Percentiles rank a stretch among this genome's conserved stretches.
Conservation (phyloP, 1,140 invertebrate species). For the Drosophila yakuba region DNA sequence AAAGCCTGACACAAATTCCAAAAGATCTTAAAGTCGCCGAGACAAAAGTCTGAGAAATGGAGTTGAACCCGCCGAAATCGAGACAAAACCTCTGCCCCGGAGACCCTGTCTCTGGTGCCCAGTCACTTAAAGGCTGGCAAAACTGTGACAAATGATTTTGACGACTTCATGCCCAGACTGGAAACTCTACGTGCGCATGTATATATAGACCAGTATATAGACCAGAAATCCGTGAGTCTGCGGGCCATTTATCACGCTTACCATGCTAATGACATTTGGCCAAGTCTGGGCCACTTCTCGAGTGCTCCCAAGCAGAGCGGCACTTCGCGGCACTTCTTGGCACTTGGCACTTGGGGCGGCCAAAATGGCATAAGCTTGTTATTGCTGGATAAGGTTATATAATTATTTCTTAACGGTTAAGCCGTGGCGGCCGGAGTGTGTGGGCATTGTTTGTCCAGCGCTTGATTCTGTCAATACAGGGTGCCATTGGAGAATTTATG, state of each 20-base stretch:
- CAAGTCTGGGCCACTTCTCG: conserved; percentile 35
- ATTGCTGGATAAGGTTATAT: conserved; percentile 70
- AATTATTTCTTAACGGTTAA: conserved; percentile 79
- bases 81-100: conserved; percentile 36
- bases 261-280: conserved; percentile 78
- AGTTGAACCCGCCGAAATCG: conserved; percentile 34
- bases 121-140: conserved; percentile 65
- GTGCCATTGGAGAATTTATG: conserved; percentile 79
- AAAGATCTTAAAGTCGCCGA: conserved; percentile 33
- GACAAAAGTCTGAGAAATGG: conserved; percentile 55
- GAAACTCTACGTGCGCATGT: conserved; percentile 22
- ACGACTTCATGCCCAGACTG: conserved; percentile 71
- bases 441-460: conserved; percentile 73
- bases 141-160: conserved; percentile 80
- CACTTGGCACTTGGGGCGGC: conserved; percentile 43
- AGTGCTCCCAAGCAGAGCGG: conserved; percentile 45
- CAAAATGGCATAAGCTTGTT: conserved; percentile 46
- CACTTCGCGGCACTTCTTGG: conserved; percentile 41
- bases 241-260: conserved; percentile 80
- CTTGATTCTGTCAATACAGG: conserved; percentile 79
- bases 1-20: conserved; percentile 15
- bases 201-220: conserved; percentile 1
- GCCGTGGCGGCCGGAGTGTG: conserved; percentile 38
- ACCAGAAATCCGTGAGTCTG: conserved; percentile 55
- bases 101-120: conserved; percentile 21